Evolutionary conservation across 2,888 invertebrate species (phyloP), one percentile per base, ranked within the genome.

Genomic region (Perithous albicinctus): DNA sequence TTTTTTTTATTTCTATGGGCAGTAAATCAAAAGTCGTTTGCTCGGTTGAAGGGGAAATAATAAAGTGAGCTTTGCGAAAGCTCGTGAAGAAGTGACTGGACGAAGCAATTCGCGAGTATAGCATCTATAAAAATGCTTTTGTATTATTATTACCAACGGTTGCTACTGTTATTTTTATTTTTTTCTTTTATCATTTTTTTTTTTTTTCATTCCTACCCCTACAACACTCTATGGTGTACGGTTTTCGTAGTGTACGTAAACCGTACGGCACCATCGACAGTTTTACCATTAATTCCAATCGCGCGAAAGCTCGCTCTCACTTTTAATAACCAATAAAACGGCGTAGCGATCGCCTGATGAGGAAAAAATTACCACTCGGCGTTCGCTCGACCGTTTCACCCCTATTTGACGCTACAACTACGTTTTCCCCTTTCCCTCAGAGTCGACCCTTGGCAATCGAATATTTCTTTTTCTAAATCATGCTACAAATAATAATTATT

Each of bases 261-360:
- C 63, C 69, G 69, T 79, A 66, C 74, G 67, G 69, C 20, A 29
- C 29, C 56, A 76, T 76, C 48, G 80, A 61, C 72, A 10, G 70
- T 89, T 91, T 91, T 90, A 89, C 91, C 92, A 91, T 92, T 91
- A 91, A 91, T 91, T 90, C 88, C 90, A 91, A 91, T 92, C 90
- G 90, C 90, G 90, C 90, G 88, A 89, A 90, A 90, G 89, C 89
- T 90, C 91, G 89, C 89, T 88, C 87, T 90, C 88, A 89, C 85
- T 92, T 92, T 92, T 92, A 92, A 92, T 92, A 91, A 92, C 89
- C 91, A 89, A 91, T 92, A 91, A 92, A 92, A 91, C 89, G 85
- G 88, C 86, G 86, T 86, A 87, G 87, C 78, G 83, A 85, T 85
- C 32, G 87, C 88, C 85, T 86, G 89, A 88, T 86, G 88, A 89